Conservation (phyloP, 2,113 vertebrate genomes). For the Telmatochromis bifrenatus region DNA sequence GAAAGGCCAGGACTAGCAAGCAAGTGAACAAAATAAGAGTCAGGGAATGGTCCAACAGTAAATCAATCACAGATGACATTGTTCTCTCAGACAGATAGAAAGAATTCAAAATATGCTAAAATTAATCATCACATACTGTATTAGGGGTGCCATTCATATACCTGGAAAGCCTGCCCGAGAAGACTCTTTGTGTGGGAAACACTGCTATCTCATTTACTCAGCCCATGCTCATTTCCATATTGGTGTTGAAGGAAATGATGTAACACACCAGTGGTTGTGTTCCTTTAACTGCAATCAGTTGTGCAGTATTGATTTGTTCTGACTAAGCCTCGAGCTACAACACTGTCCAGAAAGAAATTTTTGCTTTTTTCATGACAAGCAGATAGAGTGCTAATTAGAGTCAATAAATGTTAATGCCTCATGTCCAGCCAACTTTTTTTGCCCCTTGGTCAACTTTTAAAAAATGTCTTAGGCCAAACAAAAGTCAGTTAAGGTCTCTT, state of each 20-base stretch:
- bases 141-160: not conserved
- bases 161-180: not conserved
- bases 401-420: conserved; percentile 39
- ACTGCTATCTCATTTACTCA: not conserved
- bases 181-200: not conserved
- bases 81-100: not conserved
- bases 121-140: not conserved
- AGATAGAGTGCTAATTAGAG: conserved; percentile 18
- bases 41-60: not conserved
- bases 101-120: not conserved
- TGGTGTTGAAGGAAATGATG: not conserved
- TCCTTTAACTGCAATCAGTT: not conserved
- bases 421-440: not conserved
- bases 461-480: not conserved
- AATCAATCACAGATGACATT: not conserved
- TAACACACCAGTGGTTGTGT: not conserved
- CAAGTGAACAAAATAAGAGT: not conserved
- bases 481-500: conserved; percentile 11
- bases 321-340: not conserved
- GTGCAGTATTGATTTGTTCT: not conserved
- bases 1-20: not conserved
- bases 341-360: not conserved
- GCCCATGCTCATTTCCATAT: not conserved
- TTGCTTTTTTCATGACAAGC: not conserved
- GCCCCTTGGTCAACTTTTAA: conserved; percentile 1